Base-by-base conservation (phyloP, 2,888 invertebrate genomes). In the Hemicrepidius hirtus region DNA sequence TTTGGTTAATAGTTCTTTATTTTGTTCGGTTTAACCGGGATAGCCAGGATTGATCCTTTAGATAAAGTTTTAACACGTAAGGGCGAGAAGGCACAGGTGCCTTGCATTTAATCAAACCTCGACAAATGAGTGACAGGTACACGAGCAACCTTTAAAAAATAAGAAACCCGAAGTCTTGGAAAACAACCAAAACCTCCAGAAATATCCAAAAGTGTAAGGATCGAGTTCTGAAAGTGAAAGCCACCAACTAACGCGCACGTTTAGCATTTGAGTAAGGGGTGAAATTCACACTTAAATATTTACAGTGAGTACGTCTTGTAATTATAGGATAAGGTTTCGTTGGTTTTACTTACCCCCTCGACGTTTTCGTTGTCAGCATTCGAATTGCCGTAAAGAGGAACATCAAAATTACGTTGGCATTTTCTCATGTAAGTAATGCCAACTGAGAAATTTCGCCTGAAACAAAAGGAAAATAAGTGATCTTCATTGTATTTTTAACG, bases 1-100 rank as follows among this genome's bases (percentile, higher is more conserved):
- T 83, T 81, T 82, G 79, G 81, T 81, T 83, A 82, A 83, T 81
- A 82, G 82, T 82, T 80, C 81, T 81, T 82, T 83, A 82, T 82
- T 83, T 82, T 80, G 81, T 82, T 81, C 74, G 80, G 80, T 80
- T 82, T 82, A 35, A 77, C 76, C 77, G 75, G 76, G 75, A 74
- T 78, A 76, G 77, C 74, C 78, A 69, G 77, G 79, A 82, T 82
- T 82, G 81, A 83, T 82, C 80, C 77, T 78, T 75, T 78, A 80
- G 68, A 68, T 72, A 68, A 72, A 63, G 62, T 72, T 67, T 67
- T 55, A 71, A 46, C 68, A 67, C 57, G 55, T 53, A 63, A 40
- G 46, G 24, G 20, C 50, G 50, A 53, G 49, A 68, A 60, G 63
- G 63, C 69, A 63, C 69, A 69, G 63, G 69, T 69, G 69, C 69